Evolutionary conservation across 2,888 invertebrate genomes (phyloP).

Genomic region (Electrophaes corylata): DNA sequence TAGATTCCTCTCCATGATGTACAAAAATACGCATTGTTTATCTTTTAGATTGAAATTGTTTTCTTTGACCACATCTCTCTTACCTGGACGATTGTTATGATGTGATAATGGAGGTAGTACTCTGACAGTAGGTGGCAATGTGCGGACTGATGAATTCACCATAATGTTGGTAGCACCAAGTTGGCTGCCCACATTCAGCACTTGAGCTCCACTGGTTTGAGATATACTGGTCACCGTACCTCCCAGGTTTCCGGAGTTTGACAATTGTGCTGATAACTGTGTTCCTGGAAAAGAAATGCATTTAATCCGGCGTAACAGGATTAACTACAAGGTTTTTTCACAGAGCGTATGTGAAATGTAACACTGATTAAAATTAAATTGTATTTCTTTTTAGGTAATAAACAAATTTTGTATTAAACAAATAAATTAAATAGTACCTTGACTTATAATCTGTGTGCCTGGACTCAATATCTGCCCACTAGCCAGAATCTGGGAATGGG

Average conservation of each 20-base stretch:
- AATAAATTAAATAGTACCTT: conserved; percentile 43
- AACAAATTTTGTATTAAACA: too few species aligned
- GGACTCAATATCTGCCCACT: conserved; percentile 56
- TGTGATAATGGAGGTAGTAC: conserved; percentile 73
- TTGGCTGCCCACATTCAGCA: conserved; percentile 71
- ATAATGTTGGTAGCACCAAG: conserved; percentile 66
- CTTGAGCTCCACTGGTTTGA: conserved; percentile 62
- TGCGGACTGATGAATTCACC: conserved; percentile 72
- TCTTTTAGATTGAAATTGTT: background rate
- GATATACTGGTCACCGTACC: conserved; percentile 60
- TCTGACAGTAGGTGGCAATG: conserved; percentile 72
- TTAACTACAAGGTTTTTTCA: too few species aligned
- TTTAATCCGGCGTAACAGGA: too few species aligned
- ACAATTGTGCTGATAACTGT: conserved; percentile 62
- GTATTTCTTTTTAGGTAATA: too few species aligned
- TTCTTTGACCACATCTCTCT: conserved; percentile 10
- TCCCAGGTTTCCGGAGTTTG: conserved; percentile 57
- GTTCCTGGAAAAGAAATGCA: conserved; percentile 46
- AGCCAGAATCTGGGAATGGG: conserved; percentile 60
- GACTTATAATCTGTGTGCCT: conserved; percentile 77
- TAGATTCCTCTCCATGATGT: too few species aligned
- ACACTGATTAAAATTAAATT: too few species aligned
- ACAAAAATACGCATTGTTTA: too few species aligned
- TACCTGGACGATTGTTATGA: conserved; percentile 74
- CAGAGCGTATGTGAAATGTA: too few species aligned